Percentiles rank a stretch among this genome's conserved stretches.
Conservation (phyloP, 1,140 invertebrate genomes). For the Micrasema minimum region DNA sequence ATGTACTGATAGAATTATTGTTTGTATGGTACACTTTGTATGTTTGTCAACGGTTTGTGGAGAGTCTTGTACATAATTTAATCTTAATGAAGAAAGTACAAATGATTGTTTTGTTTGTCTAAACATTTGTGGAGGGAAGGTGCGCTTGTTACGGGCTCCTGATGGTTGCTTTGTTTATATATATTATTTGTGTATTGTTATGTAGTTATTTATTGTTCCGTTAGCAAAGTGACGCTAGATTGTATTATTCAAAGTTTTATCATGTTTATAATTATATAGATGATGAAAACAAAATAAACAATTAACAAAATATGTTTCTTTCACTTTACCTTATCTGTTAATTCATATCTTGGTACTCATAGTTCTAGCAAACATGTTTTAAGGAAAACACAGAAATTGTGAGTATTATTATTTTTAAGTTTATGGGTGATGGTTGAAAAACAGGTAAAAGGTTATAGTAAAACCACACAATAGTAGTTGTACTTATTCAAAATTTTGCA, state of each 20-base stretch:
- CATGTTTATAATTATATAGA: slow-evolving; percentile 51
- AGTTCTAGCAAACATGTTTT: no score
- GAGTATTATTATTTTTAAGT: no score
- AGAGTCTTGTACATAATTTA: slow-evolving; percentile 43
- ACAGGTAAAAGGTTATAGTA: no score
- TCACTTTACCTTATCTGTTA: slow-evolving; percentile 15
- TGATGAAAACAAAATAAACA: slow-evolving; percentile 44
- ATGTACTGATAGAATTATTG: slow-evolving; percentile 52
- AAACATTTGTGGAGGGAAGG: slow-evolving; percentile 35
- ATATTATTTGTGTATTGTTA: slow-evolving; percentile 43
- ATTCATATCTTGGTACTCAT: no score
- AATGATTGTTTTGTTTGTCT: slow-evolving; percentile 52
- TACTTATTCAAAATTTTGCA: no score
- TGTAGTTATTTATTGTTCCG: slow-evolving; percentile 51
- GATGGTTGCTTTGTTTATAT: slow-evolving; percentile 45
- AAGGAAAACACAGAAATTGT: no score
- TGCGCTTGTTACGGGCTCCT: slow-evolving; percentile 37
- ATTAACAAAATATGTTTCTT: slow-evolving; percentile 19
- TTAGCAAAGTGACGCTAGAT: slow-evolving; percentile 47
- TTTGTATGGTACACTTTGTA: slow-evolving; percentile 35
- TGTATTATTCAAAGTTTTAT: slow-evolving; percentile 48
- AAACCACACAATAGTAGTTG: no score
- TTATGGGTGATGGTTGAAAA: no score
- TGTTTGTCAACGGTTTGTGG: slow-evolving; percentile 9
- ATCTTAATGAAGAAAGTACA: slow-evolving; percentile 52